Evolutionary conservation across 1,140 invertebrate species (phyloP), one percentile per base, ranked within the genome.

Genomic region (Trichonephila inaurata): DNA sequence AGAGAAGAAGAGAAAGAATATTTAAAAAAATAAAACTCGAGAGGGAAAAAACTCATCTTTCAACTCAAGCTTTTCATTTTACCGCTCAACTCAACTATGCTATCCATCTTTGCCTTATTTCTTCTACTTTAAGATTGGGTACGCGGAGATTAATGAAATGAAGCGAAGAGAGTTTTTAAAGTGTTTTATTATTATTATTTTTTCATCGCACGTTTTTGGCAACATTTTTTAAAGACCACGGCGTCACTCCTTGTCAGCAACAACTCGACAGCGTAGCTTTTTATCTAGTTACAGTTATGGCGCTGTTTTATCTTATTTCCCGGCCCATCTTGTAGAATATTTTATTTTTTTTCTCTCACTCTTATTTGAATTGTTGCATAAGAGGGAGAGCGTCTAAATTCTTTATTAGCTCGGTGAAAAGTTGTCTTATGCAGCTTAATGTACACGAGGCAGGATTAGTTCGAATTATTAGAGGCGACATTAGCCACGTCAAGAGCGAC

Each of bases 341-440:
- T n/a, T 51, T 40, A 69, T 44, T 93, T 64, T 81, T n/a, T 60
- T 58, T 81, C 51, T 93, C 33, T 51, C 60, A 14, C 60, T 93
- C 28, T 72, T 85, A 66, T 24, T 81, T 51, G 51, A 69, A 82
- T 28, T 87, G 86, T 88, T 83, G 21, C 51, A n/a, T 12, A 18
- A 51, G 72, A 77, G 72, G 33, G 28, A 77, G 82, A 61, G 72
- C 61, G 89, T 92, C 92, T 93, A 93, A 93, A 93, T 93, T 93
- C 92, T 93, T 93, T 93, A 93, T 93, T 93, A 93, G 92, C 92
- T 93, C 44, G 92, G 92, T 93, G 92, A 93, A 93, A 93, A 93
- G 92, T 93, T 93, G 92, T 93, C 91, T 93, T 83, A 77, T 93
- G 91, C 33, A 62, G 64, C 85, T 64, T 93, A 93, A 93, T 93